Percentiles rank a stretch among this genome's conserved stretches.
phyloP scores from a whole-genome alignment of 2,888 invertebrate species.

The Eubasilissa splendida region DNA sequence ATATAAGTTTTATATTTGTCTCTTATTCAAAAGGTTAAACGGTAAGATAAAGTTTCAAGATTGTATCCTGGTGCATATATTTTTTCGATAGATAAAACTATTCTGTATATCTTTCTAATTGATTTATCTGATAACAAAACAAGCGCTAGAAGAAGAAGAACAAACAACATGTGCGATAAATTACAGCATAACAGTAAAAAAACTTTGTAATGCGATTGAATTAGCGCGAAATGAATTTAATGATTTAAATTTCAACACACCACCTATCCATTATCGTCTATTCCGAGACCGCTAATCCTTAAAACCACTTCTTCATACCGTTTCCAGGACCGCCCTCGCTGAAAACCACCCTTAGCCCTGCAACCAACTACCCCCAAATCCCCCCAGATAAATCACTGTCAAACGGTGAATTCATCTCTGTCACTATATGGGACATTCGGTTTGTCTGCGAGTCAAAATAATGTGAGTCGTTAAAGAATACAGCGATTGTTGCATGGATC shows the following conservation, averaged over 20 bases:
- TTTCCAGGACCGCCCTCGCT: constrained; percentile 25
- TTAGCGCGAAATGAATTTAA: no score
- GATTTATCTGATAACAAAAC: no score
- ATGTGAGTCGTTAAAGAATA: constrained; percentile 30
- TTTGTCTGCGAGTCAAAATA: constrained; percentile 56
- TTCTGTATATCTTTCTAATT: no score
- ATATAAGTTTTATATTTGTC: no score
- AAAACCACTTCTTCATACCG: constrained; percentile 7
- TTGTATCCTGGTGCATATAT: no score
- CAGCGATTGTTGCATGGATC: constrained; percentile 12
- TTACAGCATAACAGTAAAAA: no score
- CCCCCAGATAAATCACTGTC: constrained; percentile 57
- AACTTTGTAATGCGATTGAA: no score
- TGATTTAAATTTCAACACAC: neutral
- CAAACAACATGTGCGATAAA: no score
- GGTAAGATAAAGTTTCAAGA: no score
- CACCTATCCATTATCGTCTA: constrained; percentile 31
- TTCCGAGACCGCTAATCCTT: constrained; percentile 13
- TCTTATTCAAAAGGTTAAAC: no score
- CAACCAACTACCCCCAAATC: constrained; percentile 25
- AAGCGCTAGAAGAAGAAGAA: no score
- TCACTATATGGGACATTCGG: constrained; percentile 56
- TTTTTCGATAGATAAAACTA: no score
- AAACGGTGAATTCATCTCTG: constrained; percentile 54
- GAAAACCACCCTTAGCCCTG: neutral